Evolutionary conservation across 2,113 vertebrate species (phyloP), one percentile per base, ranked within the genome.

Genomic region (Quiscalus mexicanus): DNA sequence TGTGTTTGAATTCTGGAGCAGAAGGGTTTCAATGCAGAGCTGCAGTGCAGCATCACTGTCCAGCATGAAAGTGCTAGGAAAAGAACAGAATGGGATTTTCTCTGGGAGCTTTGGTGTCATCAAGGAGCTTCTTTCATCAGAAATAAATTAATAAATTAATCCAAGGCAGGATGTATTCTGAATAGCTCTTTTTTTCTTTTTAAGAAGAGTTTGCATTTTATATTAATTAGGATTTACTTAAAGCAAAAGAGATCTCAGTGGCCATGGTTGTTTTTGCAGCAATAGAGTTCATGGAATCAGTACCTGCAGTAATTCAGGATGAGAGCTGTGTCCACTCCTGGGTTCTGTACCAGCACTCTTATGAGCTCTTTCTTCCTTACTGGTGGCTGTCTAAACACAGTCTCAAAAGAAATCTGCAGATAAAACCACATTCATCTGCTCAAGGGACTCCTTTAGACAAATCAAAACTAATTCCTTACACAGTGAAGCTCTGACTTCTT

Each of bases 261-360:
- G 39, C 13, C 14, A 12, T 14, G 30, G 25, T 31, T 65, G 20
- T 67, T 75, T 56, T 55, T 30, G 15, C 15, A 79, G 59, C 58
- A 81, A 15, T 5, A 35, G 23, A 68, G 81, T 73, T 21, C 21
- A 45, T 35, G 89, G 59, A 82, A 11, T 80, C 84, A 69, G 97
- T 97, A 99, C 99, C 98, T 98, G 99, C 99, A 99, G 90, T 99
- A 99, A 87, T 98, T 98, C 63, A 99, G 74, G 84, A 99, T 98
- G 62, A 99, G 97, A 27, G 97, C 97, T 21, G 98, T 98, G 74
- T 98, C 98, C 91, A 99, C 98, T 76, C 96, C 97, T 41, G 93
- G 97, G 94, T 98, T 99, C 93, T 98, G 98, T 39, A 99, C 99
- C 71, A 99, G 95, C 3, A 97, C 97, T 75, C 98, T 98, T 75